phyloP scores from a whole-genome alignment of 2,888 invertebrate genomes.

The Proisotoma minuta region DNA sequence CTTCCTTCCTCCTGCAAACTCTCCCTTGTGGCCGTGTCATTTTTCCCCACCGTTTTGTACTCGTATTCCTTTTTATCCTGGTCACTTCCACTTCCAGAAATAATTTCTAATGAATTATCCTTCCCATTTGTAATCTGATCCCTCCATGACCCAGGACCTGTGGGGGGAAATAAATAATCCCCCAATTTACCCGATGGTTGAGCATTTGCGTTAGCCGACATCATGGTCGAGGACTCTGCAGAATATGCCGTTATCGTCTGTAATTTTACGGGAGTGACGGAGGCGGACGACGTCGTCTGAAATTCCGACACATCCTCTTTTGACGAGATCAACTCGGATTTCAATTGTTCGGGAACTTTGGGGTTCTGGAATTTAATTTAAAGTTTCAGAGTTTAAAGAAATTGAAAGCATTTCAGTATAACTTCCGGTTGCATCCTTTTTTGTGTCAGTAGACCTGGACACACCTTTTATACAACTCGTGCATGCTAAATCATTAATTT shows the following conservation, averaged over 20 bases:
- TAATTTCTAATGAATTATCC: not conserved
- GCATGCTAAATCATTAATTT: too few relatives aligned
- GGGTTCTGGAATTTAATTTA: not conserved
- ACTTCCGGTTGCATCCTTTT: too few relatives aligned
- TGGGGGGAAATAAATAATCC: not conserved
- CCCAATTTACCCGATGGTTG: not conserved
- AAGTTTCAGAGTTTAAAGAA: not conserved
- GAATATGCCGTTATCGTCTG: constrained; percentile 24
- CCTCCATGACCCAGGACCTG: not conserved
- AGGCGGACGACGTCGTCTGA: constrained; percentile 40
- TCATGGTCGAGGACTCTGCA: not conserved
- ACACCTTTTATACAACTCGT: too few relatives aligned
- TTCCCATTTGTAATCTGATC: not conserved
- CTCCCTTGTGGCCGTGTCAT: constrained; percentile 67
- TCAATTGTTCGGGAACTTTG: not conserved
- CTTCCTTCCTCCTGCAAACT: constrained; percentile 69
- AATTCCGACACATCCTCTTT: constrained; percentile 28
- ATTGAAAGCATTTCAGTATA: too few relatives aligned
- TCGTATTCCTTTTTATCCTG: constrained; percentile 22
- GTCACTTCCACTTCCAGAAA: constrained; percentile 20
- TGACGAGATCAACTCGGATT: not conserved
- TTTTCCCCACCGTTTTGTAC: constrained; percentile 50
- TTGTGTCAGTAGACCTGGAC: too few relatives aligned
- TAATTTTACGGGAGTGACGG: constrained; percentile 41
- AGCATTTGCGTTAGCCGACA: not conserved